Base-by-base conservation (phyloP, 2,797 vertebrate genomes). In the Loriculus beryllinus region DNA sequence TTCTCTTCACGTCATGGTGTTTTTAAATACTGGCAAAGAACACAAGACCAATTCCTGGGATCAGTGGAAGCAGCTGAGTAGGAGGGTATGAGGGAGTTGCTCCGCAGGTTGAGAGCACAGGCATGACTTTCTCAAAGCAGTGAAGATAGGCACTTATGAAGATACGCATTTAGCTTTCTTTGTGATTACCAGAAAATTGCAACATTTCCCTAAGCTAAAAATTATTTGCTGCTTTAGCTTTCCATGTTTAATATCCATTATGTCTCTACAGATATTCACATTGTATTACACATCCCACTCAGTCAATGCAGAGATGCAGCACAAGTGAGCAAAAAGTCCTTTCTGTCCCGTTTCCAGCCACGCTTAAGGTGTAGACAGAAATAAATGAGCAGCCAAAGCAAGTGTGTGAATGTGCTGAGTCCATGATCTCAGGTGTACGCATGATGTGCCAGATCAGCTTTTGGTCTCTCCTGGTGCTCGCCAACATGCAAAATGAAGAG, bases 71-170 rank as follows among this genome's bases (percentile, higher is more conserved):
- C 0, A 7, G 37, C 7, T 7, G 77, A 93, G 92, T 28, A 60
- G 90, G 90, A 92, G 64, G 52, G 40, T 20, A 3, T 1, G 9
- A 67, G 1, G 17, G 82, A 67, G 72, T 2, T 92, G 86, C 78
- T 95, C 72, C 80, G 88, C 89, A 79, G 86, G 59, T 9, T 90
- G 91, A 83, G 78, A 93, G 74, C 33, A 93, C 42, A 84, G 88
- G 88, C 14, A 1, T 0, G 4, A 40, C 45, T 91, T 40, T 64
- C 68, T 54, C 12, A 51, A 81, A 90, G 70, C 68, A 48, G 10
- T 28, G 26, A 28, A 80, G 74, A 60, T 15, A 80, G 5, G 19
- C 45, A 45, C 45, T 45, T 22, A 45, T 22, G 23, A 28, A 80
- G 74, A 63, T 15, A 80, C 6, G 14, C 51, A 63, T 37, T 48